Evolutionary conservation across 2,797 vertebrate genomes (phyloP).

Genomic region (Takifugu rubripes): DNA sequence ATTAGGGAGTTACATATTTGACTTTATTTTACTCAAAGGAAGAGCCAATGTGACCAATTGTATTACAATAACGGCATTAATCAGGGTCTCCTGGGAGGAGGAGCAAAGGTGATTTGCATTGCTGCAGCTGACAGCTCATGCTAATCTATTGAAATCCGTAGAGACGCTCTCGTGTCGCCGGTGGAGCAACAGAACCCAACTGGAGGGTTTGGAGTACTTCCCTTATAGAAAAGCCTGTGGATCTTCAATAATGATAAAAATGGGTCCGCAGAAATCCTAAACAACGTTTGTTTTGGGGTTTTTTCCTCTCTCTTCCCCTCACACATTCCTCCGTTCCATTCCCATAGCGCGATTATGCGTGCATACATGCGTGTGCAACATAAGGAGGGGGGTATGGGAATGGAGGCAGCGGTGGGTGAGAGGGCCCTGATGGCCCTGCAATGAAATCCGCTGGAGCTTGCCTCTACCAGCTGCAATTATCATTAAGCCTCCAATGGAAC

Average conservation of each 20-base stretch:
- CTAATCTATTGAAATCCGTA: constrained; percentile 38
- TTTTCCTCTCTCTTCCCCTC: constrained; percentile 20
- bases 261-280: constrained; percentile 28
- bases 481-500: constrained; percentile 78
- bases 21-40: constrained; percentile 72
- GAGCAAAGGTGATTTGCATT: constrained; percentile 66
- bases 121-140: constrained; percentile 58
- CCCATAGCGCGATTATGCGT: constrained; percentile 25
- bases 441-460: constrained; percentile 76
- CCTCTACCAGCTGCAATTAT: constrained; percentile 79
- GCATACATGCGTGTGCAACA: constrained; percentile 29
- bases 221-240: constrained; percentile 43
- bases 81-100: constrained; percentile 67
- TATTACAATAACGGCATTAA: constrained; percentile 76
- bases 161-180: background rate
- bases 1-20: constrained; percentile 80
- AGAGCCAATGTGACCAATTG: constrained; percentile 67
- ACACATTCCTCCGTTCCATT: constrained; percentile 45
- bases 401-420: constrained; percentile 68
- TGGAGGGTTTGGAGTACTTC: constrained; percentile 26
- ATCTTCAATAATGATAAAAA: constrained; percentile 23
- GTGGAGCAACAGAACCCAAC: constrained; percentile 21
- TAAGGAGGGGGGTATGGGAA: constrained; percentile 65
- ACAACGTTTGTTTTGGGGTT: constrained; percentile 18
- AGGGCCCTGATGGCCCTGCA: constrained; percentile 65